Conservation (phyloP, 1,140 invertebrate species). For the Leptonema lineaticorne region DNA sequence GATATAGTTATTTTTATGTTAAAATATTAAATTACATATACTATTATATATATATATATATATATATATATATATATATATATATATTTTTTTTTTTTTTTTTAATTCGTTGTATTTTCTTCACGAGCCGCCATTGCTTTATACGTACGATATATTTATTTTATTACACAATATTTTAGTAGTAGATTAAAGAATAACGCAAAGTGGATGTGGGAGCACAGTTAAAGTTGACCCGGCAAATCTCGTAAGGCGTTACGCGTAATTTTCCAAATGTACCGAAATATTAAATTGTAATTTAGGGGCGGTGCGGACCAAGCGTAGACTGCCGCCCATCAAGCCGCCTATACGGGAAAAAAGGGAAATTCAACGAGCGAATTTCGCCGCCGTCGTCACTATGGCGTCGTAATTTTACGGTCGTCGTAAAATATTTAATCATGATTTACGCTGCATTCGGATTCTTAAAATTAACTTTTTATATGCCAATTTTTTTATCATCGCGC, state of each 20-base stretch:
- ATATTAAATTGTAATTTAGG: slow-evolving; percentile 13
- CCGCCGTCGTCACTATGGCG: not conserved
- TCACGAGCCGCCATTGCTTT: too few species aligned
- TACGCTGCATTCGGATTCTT: slow-evolving; percentile 19
- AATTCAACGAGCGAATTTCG: not conserved
- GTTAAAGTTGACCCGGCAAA: not conserved
- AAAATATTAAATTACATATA: too few species aligned
- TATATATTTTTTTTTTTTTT: too few species aligned
- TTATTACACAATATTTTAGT: too few species aligned
- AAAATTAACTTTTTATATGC: slow-evolving; percentile 16
- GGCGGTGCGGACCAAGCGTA: not conserved
- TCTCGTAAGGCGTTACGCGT: not conserved
- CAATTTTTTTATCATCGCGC: not conserved
- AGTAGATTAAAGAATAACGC: too few species aligned
- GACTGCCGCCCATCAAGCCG: not conserved
- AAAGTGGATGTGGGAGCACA: not conserved
- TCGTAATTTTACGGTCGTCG: slow-evolving; percentile 7
- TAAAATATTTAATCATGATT: slow-evolving; percentile 18
- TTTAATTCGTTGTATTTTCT: too few species aligned
- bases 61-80: too few species aligned
- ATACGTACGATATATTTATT: too few species aligned
- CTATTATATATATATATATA: too few species aligned
- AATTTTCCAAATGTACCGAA: slow-evolving; percentile 18
- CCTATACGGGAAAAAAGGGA: not conserved
- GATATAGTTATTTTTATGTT: too few species aligned